Evolutionary conservation across 2,113 vertebrate species (phyloP).

Genomic region (Malurus elegans): DNA sequence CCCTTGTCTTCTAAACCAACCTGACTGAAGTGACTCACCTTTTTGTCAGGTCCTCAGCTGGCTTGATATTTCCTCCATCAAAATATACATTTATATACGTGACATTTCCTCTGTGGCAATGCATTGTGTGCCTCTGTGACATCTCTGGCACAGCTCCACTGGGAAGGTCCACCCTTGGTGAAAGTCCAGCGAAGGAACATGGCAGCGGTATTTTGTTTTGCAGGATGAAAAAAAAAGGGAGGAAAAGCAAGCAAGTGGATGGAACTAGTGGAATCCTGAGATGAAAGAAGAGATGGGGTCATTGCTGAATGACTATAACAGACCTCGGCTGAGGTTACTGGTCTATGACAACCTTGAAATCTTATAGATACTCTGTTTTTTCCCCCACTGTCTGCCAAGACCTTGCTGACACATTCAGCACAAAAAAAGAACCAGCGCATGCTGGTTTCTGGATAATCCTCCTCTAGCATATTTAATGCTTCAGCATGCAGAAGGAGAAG

Average conservation of each 20-base stretch:
- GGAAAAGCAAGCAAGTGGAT: background rate
- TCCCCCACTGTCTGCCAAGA: slow-evolving; percentile 32
- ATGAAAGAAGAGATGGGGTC: slow-evolving; percentile 6
- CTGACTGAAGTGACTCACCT: background rate
- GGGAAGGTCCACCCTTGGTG: background rate
- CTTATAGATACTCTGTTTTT: slow-evolving; percentile 21
- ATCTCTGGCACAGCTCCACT: background rate
- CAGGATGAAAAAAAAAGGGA: background rate
- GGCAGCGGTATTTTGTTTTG: background rate
- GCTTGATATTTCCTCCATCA: background rate
- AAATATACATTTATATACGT: background rate
- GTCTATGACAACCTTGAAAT: slow-evolving; percentile 33
- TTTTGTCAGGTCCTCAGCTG: background rate
- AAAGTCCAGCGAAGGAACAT: background rate
- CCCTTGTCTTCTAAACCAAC: background rate
- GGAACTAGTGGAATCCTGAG: background rate
- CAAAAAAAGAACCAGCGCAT: background rate
- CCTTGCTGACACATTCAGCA: background rate
- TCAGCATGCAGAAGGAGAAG: background rate
- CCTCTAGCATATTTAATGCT: background rate
- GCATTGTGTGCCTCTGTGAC: background rate
- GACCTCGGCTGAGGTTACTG: background rate
- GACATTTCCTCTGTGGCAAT: background rate
- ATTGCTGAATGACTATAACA: background rate
- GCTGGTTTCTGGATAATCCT: background rate